Conservation (phyloP, 2,113 vertebrate genomes). For the Heterotis niloticus region DNA sequence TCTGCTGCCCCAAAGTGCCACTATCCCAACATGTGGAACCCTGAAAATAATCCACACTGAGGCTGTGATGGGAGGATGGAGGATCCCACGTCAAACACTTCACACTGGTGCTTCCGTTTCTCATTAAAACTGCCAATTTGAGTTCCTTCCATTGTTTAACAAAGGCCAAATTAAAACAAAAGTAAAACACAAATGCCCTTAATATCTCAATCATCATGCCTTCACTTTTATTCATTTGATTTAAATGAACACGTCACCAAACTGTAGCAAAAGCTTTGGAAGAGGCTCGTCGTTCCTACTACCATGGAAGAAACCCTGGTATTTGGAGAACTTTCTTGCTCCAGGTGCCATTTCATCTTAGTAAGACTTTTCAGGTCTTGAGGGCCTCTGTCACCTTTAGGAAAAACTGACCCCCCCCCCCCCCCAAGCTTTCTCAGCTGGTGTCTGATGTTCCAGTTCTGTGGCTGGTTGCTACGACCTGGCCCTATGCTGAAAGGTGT, state of each 20-base stretch:
- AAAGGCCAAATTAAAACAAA: constrained; percentile 13
- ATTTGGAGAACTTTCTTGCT: too few species aligned
- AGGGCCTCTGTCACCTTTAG: too few species aligned
- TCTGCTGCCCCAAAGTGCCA: constrained; percentile 65
- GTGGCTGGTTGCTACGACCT: constrained; percentile 37
- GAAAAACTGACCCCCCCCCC: too few species aligned
- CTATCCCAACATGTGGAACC: constrained; percentile 61
- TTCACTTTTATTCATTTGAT: not conserved
- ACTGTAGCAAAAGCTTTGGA: not conserved
- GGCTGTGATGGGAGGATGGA: constrained; percentile 60
- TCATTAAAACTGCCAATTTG: constrained; percentile 9
- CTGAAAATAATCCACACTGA: constrained; percentile 44
- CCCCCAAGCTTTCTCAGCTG: too few species aligned
- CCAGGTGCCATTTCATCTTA: too few species aligned
- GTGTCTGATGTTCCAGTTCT: not conserved
- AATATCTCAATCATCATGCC: constrained; percentile 18
- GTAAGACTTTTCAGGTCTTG: too few species aligned
- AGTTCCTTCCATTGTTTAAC: not conserved
- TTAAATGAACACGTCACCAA: not conserved
- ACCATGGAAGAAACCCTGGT: not conserved
- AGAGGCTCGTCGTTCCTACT: not conserved
- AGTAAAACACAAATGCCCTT: not conserved
- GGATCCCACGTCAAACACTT: not conserved
- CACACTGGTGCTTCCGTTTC: not conserved
- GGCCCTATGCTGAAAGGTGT: constrained; percentile 15